Conservation (phyloP, 2,888 invertebrate species). For the Unio delphinus region DNA sequence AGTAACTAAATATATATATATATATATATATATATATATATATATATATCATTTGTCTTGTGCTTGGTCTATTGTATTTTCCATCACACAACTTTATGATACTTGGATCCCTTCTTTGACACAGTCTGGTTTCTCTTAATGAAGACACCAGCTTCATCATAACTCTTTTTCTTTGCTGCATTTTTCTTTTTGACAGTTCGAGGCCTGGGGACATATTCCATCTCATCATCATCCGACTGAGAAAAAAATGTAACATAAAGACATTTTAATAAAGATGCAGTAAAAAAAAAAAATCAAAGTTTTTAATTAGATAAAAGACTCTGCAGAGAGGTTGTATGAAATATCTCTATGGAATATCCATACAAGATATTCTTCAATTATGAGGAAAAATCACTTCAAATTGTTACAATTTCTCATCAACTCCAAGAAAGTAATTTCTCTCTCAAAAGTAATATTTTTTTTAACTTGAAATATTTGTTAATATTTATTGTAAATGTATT, state of each 20-base stretch:
- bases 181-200: constrained; percentile 34
- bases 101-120: constrained; percentile 37
- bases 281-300: not conserved
- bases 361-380: too few species aligned
- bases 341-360: too few species aligned
- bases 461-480: too few species aligned
- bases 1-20: too few species aligned
- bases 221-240: constrained; percentile 35
- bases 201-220: constrained; percentile 15
- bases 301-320: not conserved
- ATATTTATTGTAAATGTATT: too few species aligned
- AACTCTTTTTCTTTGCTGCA: constrained; percentile 38
- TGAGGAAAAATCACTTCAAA: too few species aligned
- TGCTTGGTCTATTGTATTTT: not conserved
- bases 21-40: too few species aligned
- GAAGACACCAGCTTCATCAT: constrained; percentile 57
- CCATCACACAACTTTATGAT: constrained; percentile 30
- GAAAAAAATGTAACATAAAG: constrained; percentile 8
- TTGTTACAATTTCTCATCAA: too few species aligned
- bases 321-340: too few species aligned
- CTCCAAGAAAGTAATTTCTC: too few species aligned
- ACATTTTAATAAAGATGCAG: not conserved
- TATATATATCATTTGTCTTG: too few species aligned
- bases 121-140: constrained; percentile 52
- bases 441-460: too few species aligned